These are phyloP conservation scores for Malacoctenus gilli DNA, from an alignment of 2,797 vertebrate genomes.

Conservation along the genomic window DNA sequence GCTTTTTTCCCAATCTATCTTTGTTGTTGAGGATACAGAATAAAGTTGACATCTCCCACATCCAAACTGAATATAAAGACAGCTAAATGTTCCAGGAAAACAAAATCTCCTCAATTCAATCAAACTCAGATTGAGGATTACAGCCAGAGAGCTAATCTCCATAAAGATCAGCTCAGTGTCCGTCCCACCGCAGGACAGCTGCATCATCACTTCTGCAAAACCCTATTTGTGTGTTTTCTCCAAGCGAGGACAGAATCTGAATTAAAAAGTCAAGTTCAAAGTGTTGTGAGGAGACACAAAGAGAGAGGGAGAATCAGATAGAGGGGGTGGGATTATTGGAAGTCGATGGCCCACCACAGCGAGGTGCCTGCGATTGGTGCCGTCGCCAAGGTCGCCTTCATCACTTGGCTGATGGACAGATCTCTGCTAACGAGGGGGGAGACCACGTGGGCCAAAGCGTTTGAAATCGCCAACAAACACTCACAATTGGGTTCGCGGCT, in stretches of 20 bases:
- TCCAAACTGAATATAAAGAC: too few relatives aligned
- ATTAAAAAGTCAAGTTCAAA: slow-evolving; percentile 15
- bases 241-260: neutral
- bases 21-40: too few relatives aligned
- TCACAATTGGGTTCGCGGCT: slow-evolving; percentile 44
- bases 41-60: too few relatives aligned
- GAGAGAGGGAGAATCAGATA: slow-evolving; percentile 16
- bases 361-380: slow-evolving; percentile 33
- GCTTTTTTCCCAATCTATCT: too few relatives aligned
- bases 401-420: slow-evolving; percentile 37
- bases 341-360: slow-evolving; percentile 50
- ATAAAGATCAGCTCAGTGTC: too few relatives aligned
- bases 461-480: slow-evolving; percentile 64
- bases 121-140: neutral
- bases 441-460: slow-evolving; percentile 6
- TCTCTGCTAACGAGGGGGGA: slow-evolving; percentile 39
- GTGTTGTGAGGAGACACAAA: slow-evolving; percentile 16
- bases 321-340: slow-evolving; percentile 52
- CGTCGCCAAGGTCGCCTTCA: slow-evolving; percentile 58
- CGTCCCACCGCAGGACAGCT: too few relatives aligned
- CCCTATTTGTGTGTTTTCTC: neutral
- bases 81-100: neutral
- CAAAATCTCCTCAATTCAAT: neutral
- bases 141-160: neutral
- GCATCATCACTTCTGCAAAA: too few relatives aligned